Conservation (phyloP, 2,888 invertebrate species). For the Sussaba pulchella region DNA sequence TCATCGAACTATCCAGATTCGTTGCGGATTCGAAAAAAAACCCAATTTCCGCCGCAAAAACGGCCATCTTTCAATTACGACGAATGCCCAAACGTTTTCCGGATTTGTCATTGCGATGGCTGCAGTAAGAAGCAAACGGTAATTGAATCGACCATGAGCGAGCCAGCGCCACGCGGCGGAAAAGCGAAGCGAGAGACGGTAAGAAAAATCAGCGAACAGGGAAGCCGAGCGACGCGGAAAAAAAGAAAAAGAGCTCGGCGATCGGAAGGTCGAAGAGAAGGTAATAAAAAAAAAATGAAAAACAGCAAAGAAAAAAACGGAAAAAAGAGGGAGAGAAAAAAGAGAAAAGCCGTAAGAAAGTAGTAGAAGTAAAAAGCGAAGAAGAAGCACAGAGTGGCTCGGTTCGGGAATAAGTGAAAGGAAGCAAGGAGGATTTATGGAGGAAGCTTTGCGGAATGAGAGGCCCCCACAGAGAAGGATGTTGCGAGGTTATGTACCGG, state of each 20-base stretch:
- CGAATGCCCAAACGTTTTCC: not conserved
- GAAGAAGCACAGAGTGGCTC: constrained; percentile 16
- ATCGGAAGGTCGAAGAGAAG: constrained; percentile 25
- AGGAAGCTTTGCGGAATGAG: constrained; percentile 40
- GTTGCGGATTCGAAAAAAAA: not conserved
- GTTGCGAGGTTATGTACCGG: constrained; percentile 13
- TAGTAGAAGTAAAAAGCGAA: constrained; percentile 16
- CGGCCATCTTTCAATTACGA: constrained; percentile 19
- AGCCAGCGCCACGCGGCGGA: not conserved
- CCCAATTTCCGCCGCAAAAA: not conserved
- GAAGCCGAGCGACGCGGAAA: constrained; percentile 6
- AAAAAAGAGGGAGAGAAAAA: not conserved
- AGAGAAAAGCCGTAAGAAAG: constrained; percentile 36
- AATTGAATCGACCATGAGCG: constrained; percentile 34
- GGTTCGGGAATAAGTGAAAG: constrained; percentile 48
- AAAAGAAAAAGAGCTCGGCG: constrained; percentile 31
- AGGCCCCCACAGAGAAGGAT: constrained; percentile 31
- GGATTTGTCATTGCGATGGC: constrained; percentile 11
- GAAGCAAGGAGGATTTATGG: constrained; percentile 49
- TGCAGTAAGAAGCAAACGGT: constrained; percentile 3
- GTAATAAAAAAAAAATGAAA: not conserved
- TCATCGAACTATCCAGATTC: not conserved
- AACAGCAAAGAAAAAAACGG: constrained; percentile 6
- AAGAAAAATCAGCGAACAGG: constrained; percentile 8
- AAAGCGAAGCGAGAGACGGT: constrained; percentile 11